These are phyloP conservation scores for Bovichtus variegatus DNA, from an alignment of 2,797 vertebrate genomes.

Conservation along the genomic window DNA sequence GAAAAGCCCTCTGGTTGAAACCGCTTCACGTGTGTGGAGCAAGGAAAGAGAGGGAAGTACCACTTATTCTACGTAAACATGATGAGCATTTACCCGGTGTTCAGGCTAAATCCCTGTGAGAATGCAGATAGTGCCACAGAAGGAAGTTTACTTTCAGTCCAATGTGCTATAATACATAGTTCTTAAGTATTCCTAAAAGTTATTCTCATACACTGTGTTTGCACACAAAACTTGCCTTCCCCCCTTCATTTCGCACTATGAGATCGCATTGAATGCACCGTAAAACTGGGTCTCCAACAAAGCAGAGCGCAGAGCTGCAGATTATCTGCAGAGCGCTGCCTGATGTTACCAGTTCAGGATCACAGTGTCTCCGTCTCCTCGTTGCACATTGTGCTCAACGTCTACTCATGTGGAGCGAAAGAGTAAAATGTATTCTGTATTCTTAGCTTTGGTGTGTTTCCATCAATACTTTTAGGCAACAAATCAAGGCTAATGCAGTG, in stretches of 20 bases:
- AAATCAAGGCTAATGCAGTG: not conserved
- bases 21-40: not conserved
- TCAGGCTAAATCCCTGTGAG: not conserved
- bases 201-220: not conserved
- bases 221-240: not conserved
- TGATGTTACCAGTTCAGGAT: constrained; percentile 17
- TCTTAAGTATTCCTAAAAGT: not conserved
- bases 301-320: constrained; percentile 9
- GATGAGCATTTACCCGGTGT: not conserved
- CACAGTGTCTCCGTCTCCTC: not conserved
- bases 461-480: not conserved
- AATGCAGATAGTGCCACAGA: not conserved
- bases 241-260: not conserved
- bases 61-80: not conserved
- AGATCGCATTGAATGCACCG: not conserved
- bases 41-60: constrained; percentile 15
- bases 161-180: not conserved
- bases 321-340: constrained; percentile 18
- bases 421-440: not conserved
- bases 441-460: not conserved
- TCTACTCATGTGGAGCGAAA: not conserved
- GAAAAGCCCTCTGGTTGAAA: constrained; percentile 18
- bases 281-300: constrained; percentile 16
- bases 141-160: not conserved
- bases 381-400: not conserved